Evolutionary conservation across 2,797 vertebrate genomes (phyloP).

Genomic region (Decapterus maruadsi): DNA sequence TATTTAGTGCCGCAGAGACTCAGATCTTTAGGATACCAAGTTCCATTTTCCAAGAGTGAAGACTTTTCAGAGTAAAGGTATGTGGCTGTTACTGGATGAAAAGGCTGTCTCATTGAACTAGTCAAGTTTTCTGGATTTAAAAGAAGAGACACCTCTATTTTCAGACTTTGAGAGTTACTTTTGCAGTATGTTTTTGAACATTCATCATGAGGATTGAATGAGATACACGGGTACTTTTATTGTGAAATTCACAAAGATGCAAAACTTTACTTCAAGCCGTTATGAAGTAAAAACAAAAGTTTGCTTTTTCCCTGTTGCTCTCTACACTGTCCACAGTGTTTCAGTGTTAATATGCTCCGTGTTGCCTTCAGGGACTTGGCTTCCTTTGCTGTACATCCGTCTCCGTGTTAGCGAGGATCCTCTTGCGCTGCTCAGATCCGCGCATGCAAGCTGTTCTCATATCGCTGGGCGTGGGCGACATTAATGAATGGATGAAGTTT

Average conservation of each 20-base stretch:
- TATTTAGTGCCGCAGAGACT: constrained; percentile 40
- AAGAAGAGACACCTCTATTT: constrained; percentile 15
- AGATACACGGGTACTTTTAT: background rate
- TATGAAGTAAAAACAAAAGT: background rate
- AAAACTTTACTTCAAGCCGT: constrained; percentile 16
- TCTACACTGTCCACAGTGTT: background rate
- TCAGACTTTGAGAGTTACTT: background rate
- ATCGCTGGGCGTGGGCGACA: constrained; percentile 24
- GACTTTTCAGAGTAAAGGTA: constrained; percentile 24
- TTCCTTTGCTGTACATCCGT: constrained; percentile 7
- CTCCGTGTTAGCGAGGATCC: constrained; percentile 1
- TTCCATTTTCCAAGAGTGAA: constrained; percentile 9
- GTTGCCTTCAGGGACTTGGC: background rate
- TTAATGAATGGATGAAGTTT: constrained; percentile 21
- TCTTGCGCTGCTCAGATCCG: background rate
- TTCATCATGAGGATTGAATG: background rate
- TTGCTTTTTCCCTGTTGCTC: background rate
- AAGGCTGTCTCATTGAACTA: constrained; percentile 7
- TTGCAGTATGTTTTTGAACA: constrained; percentile 2
- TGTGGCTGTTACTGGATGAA: constrained; percentile 11
- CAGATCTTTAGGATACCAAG: constrained; percentile 33
- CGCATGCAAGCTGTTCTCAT: constrained; percentile 16
- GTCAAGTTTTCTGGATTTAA: constrained; percentile 22
- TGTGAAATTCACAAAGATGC: constrained; percentile 9
- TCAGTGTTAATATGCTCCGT: background rate